Evolutionary conservation across 1,140 invertebrate genomes (phyloP).

Genomic region (Lineus longissimus): DNA sequence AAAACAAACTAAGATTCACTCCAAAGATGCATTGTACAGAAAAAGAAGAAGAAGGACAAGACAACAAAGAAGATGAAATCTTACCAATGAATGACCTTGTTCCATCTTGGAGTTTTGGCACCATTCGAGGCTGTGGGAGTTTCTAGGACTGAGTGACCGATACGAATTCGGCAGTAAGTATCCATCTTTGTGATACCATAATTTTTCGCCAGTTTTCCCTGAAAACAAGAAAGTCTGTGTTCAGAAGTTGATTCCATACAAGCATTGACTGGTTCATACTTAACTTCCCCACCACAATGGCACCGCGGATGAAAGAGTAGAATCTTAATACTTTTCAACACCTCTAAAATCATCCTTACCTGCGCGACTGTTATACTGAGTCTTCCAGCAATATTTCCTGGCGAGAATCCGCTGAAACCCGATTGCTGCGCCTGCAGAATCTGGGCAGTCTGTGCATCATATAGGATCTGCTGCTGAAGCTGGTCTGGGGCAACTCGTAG

Average conservation of each 20-base stretch:
- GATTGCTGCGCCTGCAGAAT: conserved; percentile 70
- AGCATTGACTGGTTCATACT: not conserved
- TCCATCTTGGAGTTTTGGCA: conserved; percentile 93
- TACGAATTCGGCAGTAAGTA: conserved; percentile 85
- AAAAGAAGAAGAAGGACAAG: not conserved
- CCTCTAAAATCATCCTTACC: too few relatives aligned
- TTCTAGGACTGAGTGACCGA: conserved; percentile 91
- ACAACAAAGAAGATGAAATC: too few relatives aligned
- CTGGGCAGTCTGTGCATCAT: conserved; percentile 75
- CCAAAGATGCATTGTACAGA: too few relatives aligned
- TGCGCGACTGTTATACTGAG: conserved; percentile 79
- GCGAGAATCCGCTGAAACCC: conserved; percentile 51
- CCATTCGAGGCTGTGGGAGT: conserved; percentile 91
- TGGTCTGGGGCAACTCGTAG: conserved; percentile 62
- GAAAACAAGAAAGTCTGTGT: conserved; percentile 21
- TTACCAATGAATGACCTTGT: conserved; percentile 87
- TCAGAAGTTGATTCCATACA: not conserved
- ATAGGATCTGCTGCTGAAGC: conserved; percentile 66
- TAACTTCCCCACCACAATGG: too few relatives aligned
- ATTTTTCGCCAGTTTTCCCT: conserved; percentile 90
- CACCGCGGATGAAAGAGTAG: too few relatives aligned
- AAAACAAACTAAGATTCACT: too few relatives aligned
- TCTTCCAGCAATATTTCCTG: conserved; percentile 66
- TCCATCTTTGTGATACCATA: conserved; percentile 96
- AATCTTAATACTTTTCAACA: too few relatives aligned